Evolutionary conservation across 2,113 vertebrate species (phyloP).

Genomic region (Hippocampus comes): DNA sequence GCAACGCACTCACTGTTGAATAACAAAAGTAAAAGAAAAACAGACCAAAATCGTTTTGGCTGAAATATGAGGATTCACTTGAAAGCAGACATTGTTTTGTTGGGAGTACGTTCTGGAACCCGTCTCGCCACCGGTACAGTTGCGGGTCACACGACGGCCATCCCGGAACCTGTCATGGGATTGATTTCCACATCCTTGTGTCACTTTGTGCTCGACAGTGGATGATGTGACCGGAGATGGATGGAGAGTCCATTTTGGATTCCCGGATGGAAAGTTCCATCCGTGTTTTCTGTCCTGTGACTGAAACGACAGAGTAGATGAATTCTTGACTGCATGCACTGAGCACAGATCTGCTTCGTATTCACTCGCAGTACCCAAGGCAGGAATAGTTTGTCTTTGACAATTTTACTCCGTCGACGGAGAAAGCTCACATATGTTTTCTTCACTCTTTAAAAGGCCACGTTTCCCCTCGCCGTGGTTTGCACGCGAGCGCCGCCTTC

Average conservation of each 20-base stretch:
- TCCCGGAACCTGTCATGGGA: neutral
- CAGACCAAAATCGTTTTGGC: too few relatives aligned
- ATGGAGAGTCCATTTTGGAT: too few relatives aligned
- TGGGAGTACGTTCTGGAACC: too few relatives aligned
- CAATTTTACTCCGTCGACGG: too few relatives aligned
- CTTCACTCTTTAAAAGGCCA: constrained; percentile 64
- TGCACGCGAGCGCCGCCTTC: constrained; percentile 32
- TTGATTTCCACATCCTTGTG: neutral
- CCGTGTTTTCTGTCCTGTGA: too few relatives aligned
- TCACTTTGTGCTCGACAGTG: neutral
- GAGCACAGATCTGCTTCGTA: constrained; percentile 11
- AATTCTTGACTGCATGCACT: neutral
- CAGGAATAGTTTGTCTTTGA: neutral
- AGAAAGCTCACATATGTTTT: constrained; percentile 21
- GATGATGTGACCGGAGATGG: too few relatives aligned
- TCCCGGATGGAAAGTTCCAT: too few relatives aligned
- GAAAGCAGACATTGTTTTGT: neutral
- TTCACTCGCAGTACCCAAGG: neutral
- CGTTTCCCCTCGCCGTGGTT: constrained; percentile 44
- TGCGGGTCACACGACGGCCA: neutral
- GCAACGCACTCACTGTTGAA: too few relatives aligned
- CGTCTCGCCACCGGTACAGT: neutral
- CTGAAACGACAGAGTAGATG: neutral
- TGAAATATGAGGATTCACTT: neutral
- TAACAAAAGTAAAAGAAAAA: too few relatives aligned